Evolutionary conservation across 1,140 invertebrate species (phyloP), one percentile per base, ranked within the genome.

Genomic region (Dinothrombium tinctorium): DNA sequence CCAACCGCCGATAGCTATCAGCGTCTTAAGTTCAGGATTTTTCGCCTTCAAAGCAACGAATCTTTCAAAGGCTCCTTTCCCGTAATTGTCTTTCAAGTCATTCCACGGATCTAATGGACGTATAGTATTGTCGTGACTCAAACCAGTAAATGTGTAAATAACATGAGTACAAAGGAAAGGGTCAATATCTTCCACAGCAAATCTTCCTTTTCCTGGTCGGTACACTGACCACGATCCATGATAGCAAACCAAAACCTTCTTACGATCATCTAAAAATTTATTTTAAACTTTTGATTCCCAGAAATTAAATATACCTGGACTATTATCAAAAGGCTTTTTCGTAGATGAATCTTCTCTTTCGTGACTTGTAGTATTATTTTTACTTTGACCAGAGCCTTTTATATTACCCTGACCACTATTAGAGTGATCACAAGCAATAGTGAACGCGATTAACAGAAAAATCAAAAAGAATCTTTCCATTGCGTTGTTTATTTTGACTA

Each of bases 1-100:
- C 78, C 79, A 84, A 1, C 76, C 76, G n/a, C 76, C 77, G 40
- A 80, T 69, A 0, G 72, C 71, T 0, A 77, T 50, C n/a, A 78
- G 33, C 0, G 65, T 59, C 51, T 78, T 80, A 0, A 71, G 41
- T 0, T 59, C 55, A 0, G 71, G 66, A 52, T 72, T 77, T 7
- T 48, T 42, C 11, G 63, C 41, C 48, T 69, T 73, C 17, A 74
- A 50, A 0, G 47, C 47, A 17, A 47, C 58, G 43, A 59, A 59
- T 25, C 56, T 38, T 31, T 48, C 50, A 42, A 55, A 54, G 2
- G 58, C 58, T 31, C 55, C 58, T 52, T 57, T 56, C 9, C 65
- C 62, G 24, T 56, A 56, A 51, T 58, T 55, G n/a, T 62, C 57
- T 7, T 62, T 54, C 7, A 69, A 45, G 48, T 76, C 73, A n/a